phyloP scores from a whole-genome alignment of 1,140 invertebrate genomes.

The Aleiodes sp. region DNA sequence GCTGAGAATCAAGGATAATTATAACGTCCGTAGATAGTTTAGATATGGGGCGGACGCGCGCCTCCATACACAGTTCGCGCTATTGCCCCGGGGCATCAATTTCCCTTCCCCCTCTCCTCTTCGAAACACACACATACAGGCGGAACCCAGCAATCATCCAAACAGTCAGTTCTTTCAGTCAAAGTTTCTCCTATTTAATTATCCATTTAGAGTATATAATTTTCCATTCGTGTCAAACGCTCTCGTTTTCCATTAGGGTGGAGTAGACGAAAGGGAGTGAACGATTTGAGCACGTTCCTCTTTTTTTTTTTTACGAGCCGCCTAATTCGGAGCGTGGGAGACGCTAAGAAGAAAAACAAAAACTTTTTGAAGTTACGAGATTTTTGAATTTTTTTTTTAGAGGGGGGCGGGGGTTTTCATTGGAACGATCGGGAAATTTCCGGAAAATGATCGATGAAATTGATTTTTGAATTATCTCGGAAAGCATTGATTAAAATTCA shows the following conservation, averaged over 20 bases:
- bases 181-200: slow-evolving; percentile 67
- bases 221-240: slow-evolving; percentile 50
- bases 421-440: too few relatives aligned
- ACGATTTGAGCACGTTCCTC: slow-evolving; percentile 17
- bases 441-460: too few relatives aligned
- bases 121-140: slow-evolving; percentile 62
- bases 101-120: slow-evolving; percentile 58
- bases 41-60: slow-evolving; percentile 56
- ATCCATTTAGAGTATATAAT: slow-evolving; percentile 68
- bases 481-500: too few relatives aligned
- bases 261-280: too few relatives aligned
- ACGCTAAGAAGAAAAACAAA: too few relatives aligned
- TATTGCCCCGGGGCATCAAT: slow-evolving; percentile 60
- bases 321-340: slow-evolving; percentile 36
- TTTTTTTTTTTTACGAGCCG: neutral
- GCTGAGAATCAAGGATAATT: slow-evolving; percentile 64
- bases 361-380: too few relatives aligned
- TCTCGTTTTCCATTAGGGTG: too few relatives aligned
- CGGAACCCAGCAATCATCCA: slow-evolving; percentile 67
- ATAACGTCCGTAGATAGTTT: slow-evolving; percentile 61
- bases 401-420: too few relatives aligned
- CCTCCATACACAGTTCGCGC: slow-evolving; percentile 39
- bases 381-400: too few relatives aligned
- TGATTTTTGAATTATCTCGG: too few relatives aligned
- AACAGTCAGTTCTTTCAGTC: slow-evolving; percentile 67